Percentiles rank a stretch among this genome's conserved stretches.
Conservation (phyloP, 2,113 vertebrate genomes). For the Eulemur macaco region DNA sequence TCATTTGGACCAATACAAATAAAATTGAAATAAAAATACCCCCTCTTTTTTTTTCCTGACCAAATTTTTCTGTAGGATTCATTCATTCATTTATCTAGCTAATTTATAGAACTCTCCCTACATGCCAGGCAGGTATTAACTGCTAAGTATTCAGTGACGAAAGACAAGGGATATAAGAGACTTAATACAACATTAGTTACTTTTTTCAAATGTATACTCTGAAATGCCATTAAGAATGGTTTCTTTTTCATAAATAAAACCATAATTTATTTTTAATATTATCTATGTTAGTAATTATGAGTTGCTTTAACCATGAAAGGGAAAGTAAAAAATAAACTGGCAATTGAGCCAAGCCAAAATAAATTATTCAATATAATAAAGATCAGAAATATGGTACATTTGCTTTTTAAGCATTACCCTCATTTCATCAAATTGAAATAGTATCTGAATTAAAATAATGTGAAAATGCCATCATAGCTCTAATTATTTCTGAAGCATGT, state of each 20-base stretch:
- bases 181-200: background rate
- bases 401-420: background rate
- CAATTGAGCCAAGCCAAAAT: background rate
- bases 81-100: background rate
- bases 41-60: background rate
- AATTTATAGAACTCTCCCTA: background rate
- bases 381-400: background rate
- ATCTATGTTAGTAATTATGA: background rate
- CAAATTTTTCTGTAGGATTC: background rate
- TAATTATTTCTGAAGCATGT: background rate
- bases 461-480: background rate
- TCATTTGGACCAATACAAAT: background rate
- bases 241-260: constrained; percentile 2
- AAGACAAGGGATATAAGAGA: background rate
- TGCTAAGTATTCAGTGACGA: background rate
- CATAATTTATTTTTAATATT: background rate
- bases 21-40: constrained; percentile 1
- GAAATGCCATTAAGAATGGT: background rate
- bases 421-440: background rate
- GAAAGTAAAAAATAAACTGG: background rate
- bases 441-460: background rate
- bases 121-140: background rate
- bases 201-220: background rate
- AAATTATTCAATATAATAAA: background rate
- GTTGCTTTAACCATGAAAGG: background rate